phyloP scores from a whole-genome alignment of 2,797 vertebrate species.

The Coregonus ussuriensis region DNA sequence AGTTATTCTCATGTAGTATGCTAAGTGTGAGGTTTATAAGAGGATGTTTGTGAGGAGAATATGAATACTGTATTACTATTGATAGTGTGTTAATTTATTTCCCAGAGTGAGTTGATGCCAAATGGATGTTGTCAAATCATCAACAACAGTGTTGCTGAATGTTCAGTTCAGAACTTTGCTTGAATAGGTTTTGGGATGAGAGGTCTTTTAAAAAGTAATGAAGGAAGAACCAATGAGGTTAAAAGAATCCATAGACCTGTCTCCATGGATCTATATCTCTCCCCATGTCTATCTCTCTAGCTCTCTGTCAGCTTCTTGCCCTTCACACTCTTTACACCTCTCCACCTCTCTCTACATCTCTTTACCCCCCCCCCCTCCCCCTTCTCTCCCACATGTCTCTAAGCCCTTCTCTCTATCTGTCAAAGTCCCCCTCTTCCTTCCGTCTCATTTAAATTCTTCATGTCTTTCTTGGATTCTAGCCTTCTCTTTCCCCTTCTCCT shows the following conservation, averaged over 20 bases:
- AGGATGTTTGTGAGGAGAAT: too few relatives aligned
- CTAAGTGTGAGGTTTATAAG: too few relatives aligned
- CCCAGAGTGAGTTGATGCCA: too few relatives aligned
- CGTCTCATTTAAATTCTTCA: neutral
- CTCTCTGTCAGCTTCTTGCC: too few relatives aligned
- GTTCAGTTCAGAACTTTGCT: neutral
- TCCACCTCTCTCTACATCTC: too few relatives aligned
- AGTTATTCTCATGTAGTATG: too few relatives aligned
- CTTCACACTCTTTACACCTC: too few relatives aligned
- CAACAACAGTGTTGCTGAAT: too few relatives aligned
- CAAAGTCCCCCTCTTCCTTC: constrained; percentile 11
- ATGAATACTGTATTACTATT: too few relatives aligned
- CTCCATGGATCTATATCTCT: neutral
- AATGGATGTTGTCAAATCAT: too few relatives aligned
- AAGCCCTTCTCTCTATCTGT: neutral
- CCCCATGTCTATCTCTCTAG: neutral
- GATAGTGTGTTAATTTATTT: too few relatives aligned
- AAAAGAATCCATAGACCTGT: constrained; percentile 17
- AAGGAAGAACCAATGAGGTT: constrained; percentile 13
- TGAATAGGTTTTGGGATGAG: constrained; percentile 21
- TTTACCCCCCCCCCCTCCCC: neutral
- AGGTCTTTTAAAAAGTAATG: constrained; percentile 5
- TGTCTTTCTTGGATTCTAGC: neutral
- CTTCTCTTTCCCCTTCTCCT: neutral
- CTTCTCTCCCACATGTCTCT: neutral